A percentile compares a stretch with the other conserved stretches of the same genome.
Evolutionary conservation across 2,797 vertebrate species (phyloP).

Genomic region (Xerus rutilus): DNA sequence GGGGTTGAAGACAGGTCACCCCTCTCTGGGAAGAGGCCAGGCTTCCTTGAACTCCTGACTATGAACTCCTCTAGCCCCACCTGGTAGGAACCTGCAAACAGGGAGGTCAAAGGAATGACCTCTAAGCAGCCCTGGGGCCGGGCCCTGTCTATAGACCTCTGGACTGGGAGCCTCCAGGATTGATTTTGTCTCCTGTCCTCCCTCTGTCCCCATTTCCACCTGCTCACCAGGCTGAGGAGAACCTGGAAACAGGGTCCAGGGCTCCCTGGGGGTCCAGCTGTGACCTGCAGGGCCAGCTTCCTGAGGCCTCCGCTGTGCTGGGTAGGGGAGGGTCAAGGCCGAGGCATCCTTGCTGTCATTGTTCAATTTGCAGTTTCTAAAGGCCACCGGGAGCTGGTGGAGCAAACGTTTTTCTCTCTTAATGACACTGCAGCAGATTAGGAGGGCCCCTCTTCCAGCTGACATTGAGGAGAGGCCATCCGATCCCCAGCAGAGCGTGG

Average conservation of each 20-base stretch:
- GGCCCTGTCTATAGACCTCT: too few species aligned
- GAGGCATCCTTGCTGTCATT: background rate
- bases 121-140: background rate
- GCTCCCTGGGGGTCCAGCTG: background rate
- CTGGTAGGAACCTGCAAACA: background rate
- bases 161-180: background rate
- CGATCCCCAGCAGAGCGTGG: background rate
- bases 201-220: background rate
- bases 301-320: background rate
- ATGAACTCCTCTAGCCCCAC: background rate
- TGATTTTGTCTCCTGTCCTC: background rate
- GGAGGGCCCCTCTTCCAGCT: constrained; percentile 65
- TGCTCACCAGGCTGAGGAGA: background rate
- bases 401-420: constrained; percentile 84
- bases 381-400: constrained; percentile 67
- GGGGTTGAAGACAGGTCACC: background rate
- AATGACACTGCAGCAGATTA: constrained; percentile 73
- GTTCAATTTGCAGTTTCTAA: constrained; percentile 76
- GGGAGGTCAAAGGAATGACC: background rate
- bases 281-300: background rate
- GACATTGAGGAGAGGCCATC: constrained; percentile 57
- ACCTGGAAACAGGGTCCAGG: rapidly evolving
- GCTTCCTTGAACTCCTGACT: background rate
- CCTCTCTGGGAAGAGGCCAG: background rate
- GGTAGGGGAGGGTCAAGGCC: constrained; percentile 33